These are phyloP conservation scores for Poecilia velifera DNA, from an alignment of 2,797 vertebrate genomes.

Conservation along the genomic window DNA sequence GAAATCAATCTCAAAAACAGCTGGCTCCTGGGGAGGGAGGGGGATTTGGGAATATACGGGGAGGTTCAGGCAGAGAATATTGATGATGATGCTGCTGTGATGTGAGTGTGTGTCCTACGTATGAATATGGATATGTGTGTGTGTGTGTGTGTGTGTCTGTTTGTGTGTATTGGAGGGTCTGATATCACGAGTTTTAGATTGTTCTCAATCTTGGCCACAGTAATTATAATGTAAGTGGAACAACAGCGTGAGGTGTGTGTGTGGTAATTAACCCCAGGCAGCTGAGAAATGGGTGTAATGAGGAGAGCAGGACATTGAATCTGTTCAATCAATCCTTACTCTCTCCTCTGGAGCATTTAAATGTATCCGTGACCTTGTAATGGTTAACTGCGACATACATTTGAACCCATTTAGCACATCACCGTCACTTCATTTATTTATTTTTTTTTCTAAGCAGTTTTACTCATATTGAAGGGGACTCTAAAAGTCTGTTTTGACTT, in stretches of 20 bases:
- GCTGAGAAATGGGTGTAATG: conserved; percentile 89
- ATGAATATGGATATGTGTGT: conserved; percentile 5
- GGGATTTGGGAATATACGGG: conserved; percentile 56
- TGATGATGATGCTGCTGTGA: conserved; percentile 55
- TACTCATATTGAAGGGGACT: conserved; percentile 57
- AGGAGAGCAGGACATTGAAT: conserved; percentile 88
- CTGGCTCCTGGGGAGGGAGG: conserved; percentile 79
- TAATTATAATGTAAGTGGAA: conserved; percentile 95
- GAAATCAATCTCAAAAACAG: conserved; percentile 88
- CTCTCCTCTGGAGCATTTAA: conserved; percentile 83
- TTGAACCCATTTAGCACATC: conserved; percentile 88
- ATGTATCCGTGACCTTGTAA: conserved; percentile 89
- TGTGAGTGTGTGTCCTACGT: conserved; percentile 26
- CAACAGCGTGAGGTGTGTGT: conserved; percentile 87
- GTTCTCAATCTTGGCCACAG: conserved; percentile 80
- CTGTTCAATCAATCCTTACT: conserved; percentile 88
- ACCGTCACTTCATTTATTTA: conserved; percentile 73
- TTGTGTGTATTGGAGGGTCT: conserved; percentile 61
- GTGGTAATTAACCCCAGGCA: conserved; percentile 93
- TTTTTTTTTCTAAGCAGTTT: conserved; percentile 41
- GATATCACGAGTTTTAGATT: conserved; percentile 81
- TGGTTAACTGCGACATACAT: conserved; percentile 84
- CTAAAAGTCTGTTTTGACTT: conserved; percentile 59
- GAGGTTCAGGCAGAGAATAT: conserved; percentile 65
- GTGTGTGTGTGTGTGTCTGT: conserved; percentile 9